phyloP scores from a whole-genome alignment of 2,888 invertebrate genomes.

The Oligia strigilis region DNA sequence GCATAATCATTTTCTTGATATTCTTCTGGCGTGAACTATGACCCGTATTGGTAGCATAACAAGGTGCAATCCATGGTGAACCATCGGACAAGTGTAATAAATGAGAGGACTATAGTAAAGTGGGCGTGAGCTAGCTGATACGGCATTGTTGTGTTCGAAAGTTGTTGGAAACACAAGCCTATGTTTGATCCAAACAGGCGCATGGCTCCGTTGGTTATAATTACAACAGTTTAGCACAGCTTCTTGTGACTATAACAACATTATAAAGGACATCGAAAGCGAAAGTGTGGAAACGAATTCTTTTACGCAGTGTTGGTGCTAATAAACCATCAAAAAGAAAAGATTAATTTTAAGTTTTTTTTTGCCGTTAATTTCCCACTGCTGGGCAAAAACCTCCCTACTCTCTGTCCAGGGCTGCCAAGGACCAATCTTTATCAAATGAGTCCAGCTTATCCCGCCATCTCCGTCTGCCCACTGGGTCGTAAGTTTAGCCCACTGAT shows the following conservation, averaged over 20 bases:
- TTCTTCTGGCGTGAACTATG: not conserved
- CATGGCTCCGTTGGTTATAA: not conserved
- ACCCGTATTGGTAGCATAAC: not conserved
- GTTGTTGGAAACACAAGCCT: not conserved
- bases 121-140: conserved; percentile 19
- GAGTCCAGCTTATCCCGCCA: too few species aligned
- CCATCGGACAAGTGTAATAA: not conserved
- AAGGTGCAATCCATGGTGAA: not conserved
- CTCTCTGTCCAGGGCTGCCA: too few species aligned
- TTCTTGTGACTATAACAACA: conserved; percentile 1
- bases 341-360: not conserved
- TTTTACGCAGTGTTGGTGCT: not conserved
- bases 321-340: not conserved
- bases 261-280: not conserved
- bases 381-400: too few species aligned
- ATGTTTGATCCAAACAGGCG: not conserved
- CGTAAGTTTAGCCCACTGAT: too few species aligned
- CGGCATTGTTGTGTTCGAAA: not conserved
- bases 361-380: too few species aligned
- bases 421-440: too few species aligned
- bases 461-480: too few species aligned
- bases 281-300: conserved; percentile 3
- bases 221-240: not conserved
- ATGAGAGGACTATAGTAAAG: not conserved
- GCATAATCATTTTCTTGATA: not conserved